Evolutionary conservation across 2,888 invertebrate genomes (phyloP).

Genomic region (Synergus itoensis): DNA sequence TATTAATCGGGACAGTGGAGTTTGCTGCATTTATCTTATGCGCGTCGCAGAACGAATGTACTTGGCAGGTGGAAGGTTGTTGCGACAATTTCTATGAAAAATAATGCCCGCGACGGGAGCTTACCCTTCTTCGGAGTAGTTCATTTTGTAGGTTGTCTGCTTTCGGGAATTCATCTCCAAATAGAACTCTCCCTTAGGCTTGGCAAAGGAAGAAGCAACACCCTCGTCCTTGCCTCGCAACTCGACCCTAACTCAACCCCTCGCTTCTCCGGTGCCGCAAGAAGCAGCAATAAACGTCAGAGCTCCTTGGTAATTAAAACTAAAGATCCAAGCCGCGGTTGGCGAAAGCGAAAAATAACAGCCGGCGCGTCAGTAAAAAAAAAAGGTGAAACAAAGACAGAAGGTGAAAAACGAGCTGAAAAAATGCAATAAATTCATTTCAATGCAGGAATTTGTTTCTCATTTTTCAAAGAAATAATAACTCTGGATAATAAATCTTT

Average conservation of each 20-base stretch:
- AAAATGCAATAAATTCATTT: constrained; percentile 25
- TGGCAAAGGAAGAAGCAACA: background rate
- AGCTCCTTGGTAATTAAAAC: constrained; percentile 75
- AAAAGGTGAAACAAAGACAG: constrained; percentile 50
- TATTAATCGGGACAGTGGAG: constrained; percentile 30
- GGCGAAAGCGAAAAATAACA: constrained; percentile 72
- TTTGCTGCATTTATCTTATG: constrained; percentile 37
- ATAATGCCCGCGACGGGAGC: constrained; percentile 56
- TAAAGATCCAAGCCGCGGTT: constrained; percentile 69
- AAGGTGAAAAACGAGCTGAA: constrained; percentile 34
- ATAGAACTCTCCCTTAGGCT: constrained; percentile 52
- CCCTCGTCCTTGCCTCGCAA: constrained; percentile 55
- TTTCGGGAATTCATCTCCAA: constrained; percentile 69
- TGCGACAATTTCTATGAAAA: constrained; percentile 61
- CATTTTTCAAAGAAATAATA: background rate
- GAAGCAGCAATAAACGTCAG: constrained; percentile 76
- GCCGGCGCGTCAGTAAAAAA: constrained; percentile 57
- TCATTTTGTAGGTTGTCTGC: constrained; percentile 69
- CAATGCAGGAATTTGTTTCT: constrained; percentile 7
- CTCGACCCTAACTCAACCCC: constrained; percentile 57
- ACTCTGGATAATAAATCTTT: too few species aligned
- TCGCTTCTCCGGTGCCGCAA: constrained; percentile 65
- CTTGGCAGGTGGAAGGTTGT: constrained; percentile 38
- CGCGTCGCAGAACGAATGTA: constrained; percentile 29
- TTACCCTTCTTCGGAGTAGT: constrained; percentile 58